phyloP scores from a whole-genome alignment of 1,140 invertebrate species.

The Lepidostoma basale region DNA sequence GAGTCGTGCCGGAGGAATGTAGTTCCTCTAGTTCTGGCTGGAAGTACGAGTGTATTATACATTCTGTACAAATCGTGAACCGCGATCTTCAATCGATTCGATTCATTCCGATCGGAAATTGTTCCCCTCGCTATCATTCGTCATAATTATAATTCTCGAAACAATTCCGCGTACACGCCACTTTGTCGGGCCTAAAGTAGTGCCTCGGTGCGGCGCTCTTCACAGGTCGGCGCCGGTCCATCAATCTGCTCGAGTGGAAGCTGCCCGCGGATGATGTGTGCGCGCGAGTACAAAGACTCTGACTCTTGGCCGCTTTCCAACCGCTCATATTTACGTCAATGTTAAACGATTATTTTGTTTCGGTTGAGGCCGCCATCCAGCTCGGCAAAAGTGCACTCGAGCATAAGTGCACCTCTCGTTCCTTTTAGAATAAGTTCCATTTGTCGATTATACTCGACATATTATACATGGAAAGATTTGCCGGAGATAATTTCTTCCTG shows the following conservation, averaged over 20 bases:
- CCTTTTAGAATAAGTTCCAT: too few species aligned
- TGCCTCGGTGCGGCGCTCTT: background rate
- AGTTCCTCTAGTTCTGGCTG: constrained; percentile 1
- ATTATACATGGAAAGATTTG: too few species aligned
- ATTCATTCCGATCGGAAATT: background rate
- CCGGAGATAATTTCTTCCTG: background rate
- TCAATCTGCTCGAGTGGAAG: background rate
- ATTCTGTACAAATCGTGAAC: background rate
- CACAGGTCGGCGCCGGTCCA: background rate
- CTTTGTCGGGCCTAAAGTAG: background rate
- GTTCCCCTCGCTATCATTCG: background rate
- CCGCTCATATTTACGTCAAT: too few species aligned
- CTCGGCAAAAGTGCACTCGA: too few species aligned
- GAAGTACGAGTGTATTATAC: too few species aligned
- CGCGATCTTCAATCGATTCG: constrained; percentile 12
- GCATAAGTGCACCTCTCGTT: too few species aligned
- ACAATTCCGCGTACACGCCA: background rate
- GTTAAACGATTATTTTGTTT: too few species aligned
- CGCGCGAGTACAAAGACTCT: background rate
- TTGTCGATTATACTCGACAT: too few species aligned
- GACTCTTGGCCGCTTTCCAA: background rate
- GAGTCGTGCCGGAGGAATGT: background rate
- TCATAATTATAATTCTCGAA: background rate
- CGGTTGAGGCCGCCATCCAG: too few species aligned
- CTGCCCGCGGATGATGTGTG: background rate